Evolutionary conservation across 1,140 invertebrate species (phyloP).

Genomic region (Drepana arcuata): DNA sequence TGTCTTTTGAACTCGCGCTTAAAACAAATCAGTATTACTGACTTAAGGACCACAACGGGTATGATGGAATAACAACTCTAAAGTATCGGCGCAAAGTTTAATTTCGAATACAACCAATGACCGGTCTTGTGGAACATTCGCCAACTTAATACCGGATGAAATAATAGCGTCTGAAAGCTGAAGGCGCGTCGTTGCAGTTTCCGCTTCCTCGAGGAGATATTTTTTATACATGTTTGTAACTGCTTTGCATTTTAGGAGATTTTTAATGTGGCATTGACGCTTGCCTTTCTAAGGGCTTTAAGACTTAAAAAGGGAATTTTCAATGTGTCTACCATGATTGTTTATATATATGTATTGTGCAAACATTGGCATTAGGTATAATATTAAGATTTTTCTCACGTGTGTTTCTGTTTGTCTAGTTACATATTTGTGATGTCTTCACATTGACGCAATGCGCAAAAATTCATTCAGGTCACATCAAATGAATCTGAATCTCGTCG

Average conservation of each 20-base stretch:
- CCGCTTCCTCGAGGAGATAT: no score
- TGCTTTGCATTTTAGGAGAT: slow-evolving; percentile 18
- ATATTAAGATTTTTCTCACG: no score
- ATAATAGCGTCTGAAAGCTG: slow-evolving; percentile 35
- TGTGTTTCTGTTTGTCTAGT: no score
- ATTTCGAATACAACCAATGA: slow-evolving; percentile 12
- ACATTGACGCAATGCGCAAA: no score
- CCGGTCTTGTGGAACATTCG: slow-evolving; percentile 17
- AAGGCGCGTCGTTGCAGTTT: slow-evolving; percentile 29
- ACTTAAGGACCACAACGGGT: slow-evolving; percentile 4
- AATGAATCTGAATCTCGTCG: no score
- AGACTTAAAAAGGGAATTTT: slow-evolving; percentile 31
- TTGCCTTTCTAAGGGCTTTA: slow-evolving; percentile 17
- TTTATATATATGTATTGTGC: no score
- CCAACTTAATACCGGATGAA: slow-evolving; percentile 29
- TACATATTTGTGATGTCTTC: no score
- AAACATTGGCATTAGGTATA: no score
- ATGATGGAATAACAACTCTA: slow-evolving; percentile 25
- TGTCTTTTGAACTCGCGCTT: slow-evolving; percentile 4
- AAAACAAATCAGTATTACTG: not conserved
- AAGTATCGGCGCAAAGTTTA: slow-evolving; percentile 12
- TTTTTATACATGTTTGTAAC: no score
- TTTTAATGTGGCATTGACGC: slow-evolving; percentile 16
- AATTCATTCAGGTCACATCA: no score
- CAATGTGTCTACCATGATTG: no score